These are phyloP conservation scores for Calliopum simillimum DNA, from an alignment of 2,888 invertebrate species.

Conservation along the genomic window DNA sequence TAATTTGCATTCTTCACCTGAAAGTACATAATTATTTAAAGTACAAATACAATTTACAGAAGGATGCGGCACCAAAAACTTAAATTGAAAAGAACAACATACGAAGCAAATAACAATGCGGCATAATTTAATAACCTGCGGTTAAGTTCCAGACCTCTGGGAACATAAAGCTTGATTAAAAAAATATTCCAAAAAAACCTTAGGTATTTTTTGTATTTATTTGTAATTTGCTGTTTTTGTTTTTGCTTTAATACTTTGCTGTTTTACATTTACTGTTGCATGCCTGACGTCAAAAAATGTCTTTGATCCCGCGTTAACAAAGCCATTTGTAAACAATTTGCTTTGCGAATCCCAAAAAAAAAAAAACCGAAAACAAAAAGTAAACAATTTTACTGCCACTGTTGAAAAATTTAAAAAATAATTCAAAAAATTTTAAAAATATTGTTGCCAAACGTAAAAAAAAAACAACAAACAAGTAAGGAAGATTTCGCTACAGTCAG, in stretches of 20 bases:
- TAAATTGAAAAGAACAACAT: no score
- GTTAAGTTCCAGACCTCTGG: no score
- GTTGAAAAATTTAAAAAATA: constrained; percentile 35
- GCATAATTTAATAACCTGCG: no score
- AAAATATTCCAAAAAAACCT: background rate
- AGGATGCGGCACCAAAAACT: no score
- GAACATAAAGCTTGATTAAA: background rate
- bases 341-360: constrained; percentile 31
- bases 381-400: background rate
- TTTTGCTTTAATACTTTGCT: constrained; percentile 31
- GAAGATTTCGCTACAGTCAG: no score
- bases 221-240: constrained; percentile 43
- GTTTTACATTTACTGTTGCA: constrained; percentile 30
- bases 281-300: constrained; percentile 49
- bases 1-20: no score
- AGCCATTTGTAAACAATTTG: no score
- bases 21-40: no score
- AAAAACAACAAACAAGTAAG: background rate
- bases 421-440: constrained; percentile 38
- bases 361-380: constrained; percentile 14
- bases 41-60: no score
- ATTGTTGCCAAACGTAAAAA: constrained; percentile 41
- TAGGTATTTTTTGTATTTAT: constrained; percentile 32
- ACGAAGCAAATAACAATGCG: no score
- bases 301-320: constrained; percentile 52